Evolutionary conservation across 2,113 vertebrate genomes (phyloP), one percentile per base, ranked within the genome.

Genomic region (Acrocephalus arundinaceus): DNA sequence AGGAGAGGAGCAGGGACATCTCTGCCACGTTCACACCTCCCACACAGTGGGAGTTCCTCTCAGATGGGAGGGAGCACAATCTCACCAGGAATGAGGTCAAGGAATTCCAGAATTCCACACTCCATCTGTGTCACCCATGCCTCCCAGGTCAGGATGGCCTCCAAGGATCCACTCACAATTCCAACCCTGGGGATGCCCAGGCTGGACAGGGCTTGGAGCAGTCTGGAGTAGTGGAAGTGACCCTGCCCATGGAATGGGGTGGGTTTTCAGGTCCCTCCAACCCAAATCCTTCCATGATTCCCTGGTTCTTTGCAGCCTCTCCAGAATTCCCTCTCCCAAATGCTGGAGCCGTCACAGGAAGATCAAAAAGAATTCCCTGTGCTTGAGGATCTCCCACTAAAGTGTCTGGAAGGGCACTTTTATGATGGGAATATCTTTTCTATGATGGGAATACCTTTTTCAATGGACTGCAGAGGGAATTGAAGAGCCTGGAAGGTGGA

Each of bases 51-150:
- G 28, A 13, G 22, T 7, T 22, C 41, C 57, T 48, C 78, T 11
- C 28, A 9, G 65, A 8, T 18, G 54, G 66, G 66, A 70, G 35
- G 35, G 55, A 82, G 55, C 54, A 51, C 45, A 30, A 23, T 70
- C 66, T 65, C 2, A 3, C 30, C 5, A 6, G 62, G 45, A 51
- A n/a, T 5, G 35, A 30, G 66, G 45, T 3, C 3, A 4, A 30
- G 45, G 46, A 43, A 71, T 51, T n/a, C 54, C 45, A 23, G 30
- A 59, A 43, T 67, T 39, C 54, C 52, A 25, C 41, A 16, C 33
- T 33, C n/a, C 7, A 2, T 17, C 54, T 6, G 23, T 59, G 54
- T 16, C 22, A 33, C n/a, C 3, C 0, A 2, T 12, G 21, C 41
- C 77, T 79, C 14, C 48, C 23, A 13, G 48, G 37, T 24, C 13